Conservation (phyloP, 2,113 vertebrate genomes). For the Cettia cetti region DNA sequence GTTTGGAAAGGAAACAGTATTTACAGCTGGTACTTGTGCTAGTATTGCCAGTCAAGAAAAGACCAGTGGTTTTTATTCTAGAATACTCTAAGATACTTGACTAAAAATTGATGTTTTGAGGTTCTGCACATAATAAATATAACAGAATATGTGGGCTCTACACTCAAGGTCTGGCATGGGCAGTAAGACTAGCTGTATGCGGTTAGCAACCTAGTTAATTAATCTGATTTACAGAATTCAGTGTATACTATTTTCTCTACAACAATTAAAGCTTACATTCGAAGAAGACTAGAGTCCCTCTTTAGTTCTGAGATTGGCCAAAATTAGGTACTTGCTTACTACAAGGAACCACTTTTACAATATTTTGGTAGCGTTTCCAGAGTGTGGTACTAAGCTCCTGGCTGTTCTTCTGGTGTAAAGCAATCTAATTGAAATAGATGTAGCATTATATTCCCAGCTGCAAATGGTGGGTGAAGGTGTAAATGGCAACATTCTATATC, state of each 20-base stretch:
- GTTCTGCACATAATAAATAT: not conserved
- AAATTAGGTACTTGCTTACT: not conserved
- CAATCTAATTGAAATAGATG: not conserved
- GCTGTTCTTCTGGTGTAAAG: not conserved
- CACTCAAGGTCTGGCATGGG: rapidly evolving
- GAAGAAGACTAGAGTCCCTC: not conserved
- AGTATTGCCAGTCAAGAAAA: too few species aligned
- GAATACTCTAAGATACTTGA: too few species aligned
- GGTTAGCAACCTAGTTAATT: not conserved
- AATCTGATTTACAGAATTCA: not conserved
- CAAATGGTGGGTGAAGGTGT: not conserved
- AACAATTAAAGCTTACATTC: not conserved
- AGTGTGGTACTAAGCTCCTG: not conserved
- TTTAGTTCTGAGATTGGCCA: not conserved
- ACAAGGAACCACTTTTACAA: not conserved
- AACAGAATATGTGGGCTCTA: not conserved
- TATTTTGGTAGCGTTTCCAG: not conserved
- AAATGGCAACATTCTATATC: not conserved
- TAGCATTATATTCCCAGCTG: not conserved
- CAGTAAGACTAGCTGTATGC: not conserved
- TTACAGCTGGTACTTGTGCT: too few species aligned
- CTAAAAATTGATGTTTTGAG: not conserved
- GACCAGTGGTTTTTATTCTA: too few species aligned
- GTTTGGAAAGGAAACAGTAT: not conserved
- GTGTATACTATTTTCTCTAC: not conserved